Evolutionary conservation across 2,113 vertebrate genomes (phyloP).

Genomic region (Pachycephala philippinensis): DNA sequence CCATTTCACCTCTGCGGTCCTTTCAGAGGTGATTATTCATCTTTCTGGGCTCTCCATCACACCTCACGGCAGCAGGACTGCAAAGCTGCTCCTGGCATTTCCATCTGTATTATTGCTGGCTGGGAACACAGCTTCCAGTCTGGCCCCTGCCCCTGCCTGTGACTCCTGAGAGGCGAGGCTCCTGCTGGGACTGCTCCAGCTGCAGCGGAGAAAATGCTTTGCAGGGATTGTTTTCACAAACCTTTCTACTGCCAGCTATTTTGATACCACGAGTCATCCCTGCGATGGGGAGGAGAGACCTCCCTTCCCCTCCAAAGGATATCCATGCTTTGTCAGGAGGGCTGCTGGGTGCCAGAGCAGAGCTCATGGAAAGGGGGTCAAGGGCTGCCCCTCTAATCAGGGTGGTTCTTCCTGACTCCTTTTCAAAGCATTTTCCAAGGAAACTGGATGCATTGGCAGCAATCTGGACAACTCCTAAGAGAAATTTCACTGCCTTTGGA

Average conservation of each 20-base stretch:
- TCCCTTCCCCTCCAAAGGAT: background rate
- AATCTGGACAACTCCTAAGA: background rate
- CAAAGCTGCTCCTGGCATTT: conserved; percentile 21
- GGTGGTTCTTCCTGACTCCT: conserved; percentile 47
- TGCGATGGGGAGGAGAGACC: background rate
- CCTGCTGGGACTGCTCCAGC: conserved; percentile 36
- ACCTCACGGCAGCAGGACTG: background rate
- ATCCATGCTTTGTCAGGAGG: background rate
- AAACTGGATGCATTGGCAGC: background rate
- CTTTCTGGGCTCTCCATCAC: background rate
- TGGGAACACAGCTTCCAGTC: conserved; percentile 26
- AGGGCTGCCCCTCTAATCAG: conserved; percentile 26
- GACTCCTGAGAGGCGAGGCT: conserved; percentile 21
- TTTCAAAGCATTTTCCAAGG: conserved; percentile 28
- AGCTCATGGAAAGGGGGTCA: background rate
- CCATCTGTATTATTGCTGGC: conserved; percentile 48
- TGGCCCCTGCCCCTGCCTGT: conserved; percentile 42
- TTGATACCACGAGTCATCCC: background rate
- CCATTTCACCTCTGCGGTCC: background rate
- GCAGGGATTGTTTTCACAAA: background rate
- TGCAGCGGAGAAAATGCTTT: background rate
- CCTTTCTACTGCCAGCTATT: background rate
- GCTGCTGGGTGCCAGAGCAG: background rate
- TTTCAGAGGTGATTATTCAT: background rate
- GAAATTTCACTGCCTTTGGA: background rate